These are phyloP conservation scores for Harlomillsia oculata DNA, from an alignment of 1,140 invertebrate genomes.

Conservation along the genomic window DNA sequence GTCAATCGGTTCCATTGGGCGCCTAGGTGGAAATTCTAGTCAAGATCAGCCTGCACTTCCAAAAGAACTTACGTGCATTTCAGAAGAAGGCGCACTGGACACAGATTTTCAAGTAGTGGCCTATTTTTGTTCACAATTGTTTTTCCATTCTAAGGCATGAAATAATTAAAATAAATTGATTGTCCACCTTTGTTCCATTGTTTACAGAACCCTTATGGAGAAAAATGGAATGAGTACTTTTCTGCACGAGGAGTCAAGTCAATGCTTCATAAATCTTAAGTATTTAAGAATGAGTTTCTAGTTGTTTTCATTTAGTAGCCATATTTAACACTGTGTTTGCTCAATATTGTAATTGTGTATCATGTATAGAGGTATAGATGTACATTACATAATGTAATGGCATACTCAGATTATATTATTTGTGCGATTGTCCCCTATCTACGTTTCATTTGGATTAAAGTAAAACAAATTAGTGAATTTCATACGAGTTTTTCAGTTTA, in stretches of 20 bases:
- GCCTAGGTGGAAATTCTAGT: conserved; percentile 1
- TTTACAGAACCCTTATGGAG: neutral
- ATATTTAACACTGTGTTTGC: too few relatives aligned
- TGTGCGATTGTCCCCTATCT: too few relatives aligned
- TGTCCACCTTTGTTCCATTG: neutral
- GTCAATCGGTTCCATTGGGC: neutral
- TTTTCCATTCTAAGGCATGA: neutral
- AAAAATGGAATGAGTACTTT: conserved; percentile 2
- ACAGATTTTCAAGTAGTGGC: conserved; percentile 54
- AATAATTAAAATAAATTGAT: neutral
- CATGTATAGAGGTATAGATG: too few relatives aligned
- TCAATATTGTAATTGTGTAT: too few relatives aligned
- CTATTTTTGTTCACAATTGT: neutral
- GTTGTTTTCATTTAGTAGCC: too few relatives aligned
- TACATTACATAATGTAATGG: too few relatives aligned
- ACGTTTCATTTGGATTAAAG: too few relatives aligned
- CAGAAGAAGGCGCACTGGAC: conserved; percentile 71
- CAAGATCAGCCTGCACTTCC: conserved; percentile 6
- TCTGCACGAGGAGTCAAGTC: neutral
- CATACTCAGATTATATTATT: too few relatives aligned
- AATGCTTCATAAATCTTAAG: too few relatives aligned
- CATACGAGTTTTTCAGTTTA: too few relatives aligned
- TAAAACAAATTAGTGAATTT: too few relatives aligned
- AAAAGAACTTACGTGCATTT: conserved; percentile 68
- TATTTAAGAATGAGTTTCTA: too few relatives aligned